These are phyloP conservation scores for Merops nubicus DNA, from an alignment of 2,113 vertebrate species.

Conservation along the genomic window DNA sequence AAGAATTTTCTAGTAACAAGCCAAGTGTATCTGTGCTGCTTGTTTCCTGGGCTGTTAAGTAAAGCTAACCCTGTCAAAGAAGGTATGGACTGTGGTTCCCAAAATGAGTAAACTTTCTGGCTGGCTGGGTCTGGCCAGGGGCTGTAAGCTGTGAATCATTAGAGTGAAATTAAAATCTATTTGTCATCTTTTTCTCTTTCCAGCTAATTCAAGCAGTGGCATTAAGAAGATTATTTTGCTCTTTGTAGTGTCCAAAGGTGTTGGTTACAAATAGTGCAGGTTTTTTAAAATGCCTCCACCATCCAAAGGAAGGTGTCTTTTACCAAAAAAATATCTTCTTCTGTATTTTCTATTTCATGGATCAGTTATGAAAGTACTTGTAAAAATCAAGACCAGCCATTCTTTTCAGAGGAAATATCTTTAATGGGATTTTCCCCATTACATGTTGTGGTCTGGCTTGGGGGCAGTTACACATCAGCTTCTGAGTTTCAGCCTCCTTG, in stretches of 20 bases:
- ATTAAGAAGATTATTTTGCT: neutral
- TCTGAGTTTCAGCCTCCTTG: neutral
- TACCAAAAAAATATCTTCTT: neutral
- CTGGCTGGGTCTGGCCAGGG: conserved; percentile 3
- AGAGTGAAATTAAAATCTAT: conserved; percentile 25
- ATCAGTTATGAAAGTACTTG: neutral
- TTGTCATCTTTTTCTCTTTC: conserved; percentile 6
- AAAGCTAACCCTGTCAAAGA: conserved; percentile 6
- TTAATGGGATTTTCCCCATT: neutral
- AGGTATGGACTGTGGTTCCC: neutral
- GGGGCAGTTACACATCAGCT: neutral
- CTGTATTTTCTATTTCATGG: neutral
- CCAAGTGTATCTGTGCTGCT: neutral
- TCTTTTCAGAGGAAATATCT: neutral
- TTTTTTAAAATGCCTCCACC: neutral
- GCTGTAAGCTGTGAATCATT: neutral
- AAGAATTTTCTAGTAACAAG: neutral
- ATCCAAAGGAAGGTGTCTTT: neutral
- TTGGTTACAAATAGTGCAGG: neutral
- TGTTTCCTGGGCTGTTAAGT: conserved; percentile 3
- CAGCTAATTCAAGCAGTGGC: neutral
- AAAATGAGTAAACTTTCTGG: conserved; percentile 30
- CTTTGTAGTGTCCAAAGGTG: neutral
- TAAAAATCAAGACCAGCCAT: neutral
- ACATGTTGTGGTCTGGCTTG: neutral